Percentiles rank a stretch among this genome's conserved stretches.
These are phyloP conservation scores for Sylvicapra grimmia DNA, from an alignment of 2,113 vertebrate genomes.

Conservation along the genomic window DNA sequence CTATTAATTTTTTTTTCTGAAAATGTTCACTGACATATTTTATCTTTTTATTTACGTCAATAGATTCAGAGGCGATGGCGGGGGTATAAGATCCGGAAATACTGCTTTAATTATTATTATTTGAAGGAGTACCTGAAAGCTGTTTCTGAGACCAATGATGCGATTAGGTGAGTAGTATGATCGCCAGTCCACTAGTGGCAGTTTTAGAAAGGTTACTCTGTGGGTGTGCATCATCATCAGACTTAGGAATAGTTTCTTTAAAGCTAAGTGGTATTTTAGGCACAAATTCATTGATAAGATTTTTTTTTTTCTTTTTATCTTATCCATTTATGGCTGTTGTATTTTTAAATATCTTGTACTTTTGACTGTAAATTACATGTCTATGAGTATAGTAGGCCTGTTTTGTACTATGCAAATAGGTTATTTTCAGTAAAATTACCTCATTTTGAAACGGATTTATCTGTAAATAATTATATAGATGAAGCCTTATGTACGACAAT, in stretches of 20 bases:
- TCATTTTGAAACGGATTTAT: not conserved
- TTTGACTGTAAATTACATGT: not conserved
- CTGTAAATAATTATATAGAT: not conserved
- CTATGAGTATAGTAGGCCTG: not conserved
- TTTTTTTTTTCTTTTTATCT: not conserved
- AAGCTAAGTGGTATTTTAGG: not conserved
- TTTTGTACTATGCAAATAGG: not conserved
- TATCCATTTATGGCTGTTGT: not conserved
- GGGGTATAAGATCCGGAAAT: constrained; percentile 88
- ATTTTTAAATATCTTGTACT: not conserved
- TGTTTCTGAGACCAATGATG: constrained; percentile 82
- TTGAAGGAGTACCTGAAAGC: constrained; percentile 87
- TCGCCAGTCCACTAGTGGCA: not conserved
- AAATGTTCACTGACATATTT: constrained; percentile 18
- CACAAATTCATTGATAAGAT: not conserved
- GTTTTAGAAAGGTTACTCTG: not conserved
- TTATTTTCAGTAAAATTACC: not conserved
- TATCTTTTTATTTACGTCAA: constrained; percentile 62
- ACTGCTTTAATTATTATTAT: constrained; percentile 89
- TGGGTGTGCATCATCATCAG: not conserved
- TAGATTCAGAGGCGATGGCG: constrained; percentile 94
- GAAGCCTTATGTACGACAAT: not conserved
- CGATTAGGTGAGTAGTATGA: constrained; percentile 85
- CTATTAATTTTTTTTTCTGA: constrained; percentile 4
- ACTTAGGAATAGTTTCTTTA: not conserved